These are phyloP conservation scores for Chaenocephalus aceratus DNA, from an alignment of 2,113 vertebrate species.

Conservation along the genomic window DNA sequence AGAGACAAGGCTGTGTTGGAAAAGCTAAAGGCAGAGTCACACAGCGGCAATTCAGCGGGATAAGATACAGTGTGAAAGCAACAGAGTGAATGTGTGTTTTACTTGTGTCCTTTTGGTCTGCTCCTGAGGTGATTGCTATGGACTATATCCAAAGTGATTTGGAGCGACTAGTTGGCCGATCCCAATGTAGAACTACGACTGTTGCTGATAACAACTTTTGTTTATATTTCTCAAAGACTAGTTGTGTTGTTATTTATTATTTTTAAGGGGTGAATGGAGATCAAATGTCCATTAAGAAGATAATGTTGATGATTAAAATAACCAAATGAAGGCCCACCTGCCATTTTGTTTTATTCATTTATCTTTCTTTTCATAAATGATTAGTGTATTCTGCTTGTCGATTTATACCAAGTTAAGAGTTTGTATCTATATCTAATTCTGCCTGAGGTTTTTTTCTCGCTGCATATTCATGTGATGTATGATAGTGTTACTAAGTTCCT, in stretches of 20 bases:
- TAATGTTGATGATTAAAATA: too few relatives aligned
- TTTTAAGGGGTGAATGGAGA: neutral
- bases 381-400: too few relatives aligned
- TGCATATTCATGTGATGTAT: too few relatives aligned
- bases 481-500: too few relatives aligned
- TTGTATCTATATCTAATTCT: too few relatives aligned
- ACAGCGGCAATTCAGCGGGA: slow-evolving; percentile 4
- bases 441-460: too few relatives aligned
- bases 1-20: slow-evolving; percentile 55
- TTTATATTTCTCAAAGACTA: neutral
- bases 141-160: slow-evolving; percentile 33
- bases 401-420: too few relatives aligned
- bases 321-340: too few relatives aligned
- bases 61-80: slow-evolving; percentile 1
- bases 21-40: neutral
- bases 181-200: neutral
- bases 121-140: slow-evolving; percentile 10
- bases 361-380: too few relatives aligned
- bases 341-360: too few relatives aligned
- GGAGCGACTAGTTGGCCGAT: slow-evolving; percentile 10
- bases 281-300: neutral
- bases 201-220: too few relatives aligned
- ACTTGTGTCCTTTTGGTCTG: neutral
- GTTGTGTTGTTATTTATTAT: neutral
- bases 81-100: neutral